These are phyloP conservation scores for Willisornis vidua DNA, from an alignment of 2,113 vertebrate species.

Conservation along the genomic window DNA sequence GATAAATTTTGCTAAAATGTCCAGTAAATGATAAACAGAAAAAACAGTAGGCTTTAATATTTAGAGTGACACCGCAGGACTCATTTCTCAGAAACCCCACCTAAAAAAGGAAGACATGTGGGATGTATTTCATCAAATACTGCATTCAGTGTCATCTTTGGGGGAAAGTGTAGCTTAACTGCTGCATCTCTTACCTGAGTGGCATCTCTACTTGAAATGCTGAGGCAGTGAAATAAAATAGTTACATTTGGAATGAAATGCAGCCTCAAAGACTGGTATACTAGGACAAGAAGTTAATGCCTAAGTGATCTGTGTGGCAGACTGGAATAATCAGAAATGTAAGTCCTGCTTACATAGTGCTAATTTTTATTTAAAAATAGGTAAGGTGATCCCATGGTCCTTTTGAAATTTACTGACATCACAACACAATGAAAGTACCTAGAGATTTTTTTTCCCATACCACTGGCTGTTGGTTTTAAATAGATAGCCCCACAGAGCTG, in stretches of 20 bases:
- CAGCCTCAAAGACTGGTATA: neutral
- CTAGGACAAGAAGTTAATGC: neutral
- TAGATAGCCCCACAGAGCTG: neutral
- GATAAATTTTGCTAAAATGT: neutral
- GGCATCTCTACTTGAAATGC: neutral
- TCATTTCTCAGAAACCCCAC: neutral
- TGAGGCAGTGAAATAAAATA: neutral
- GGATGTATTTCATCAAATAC: neutral
- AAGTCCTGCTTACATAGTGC: neutral
- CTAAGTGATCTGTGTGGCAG: neutral
- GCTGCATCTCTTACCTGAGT: neutral
- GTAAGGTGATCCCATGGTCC: neutral
- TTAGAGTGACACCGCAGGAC: neutral
- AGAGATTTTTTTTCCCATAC: neutral
- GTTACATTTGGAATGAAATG: neutral
- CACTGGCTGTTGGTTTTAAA: neutral
- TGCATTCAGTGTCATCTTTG: neutral
- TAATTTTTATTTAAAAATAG: neutral
- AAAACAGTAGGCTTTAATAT: neutral
- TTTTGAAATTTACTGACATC: neutral
- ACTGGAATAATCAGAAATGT: neutral
- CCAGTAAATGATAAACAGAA: neutral
- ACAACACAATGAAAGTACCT: neutral
- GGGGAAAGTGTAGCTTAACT: neutral
- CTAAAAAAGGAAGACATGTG: neutral